Evolutionary conservation across 2,797 vertebrate genomes (phyloP).

Genomic region (Meriones psammophilus): DNA sequence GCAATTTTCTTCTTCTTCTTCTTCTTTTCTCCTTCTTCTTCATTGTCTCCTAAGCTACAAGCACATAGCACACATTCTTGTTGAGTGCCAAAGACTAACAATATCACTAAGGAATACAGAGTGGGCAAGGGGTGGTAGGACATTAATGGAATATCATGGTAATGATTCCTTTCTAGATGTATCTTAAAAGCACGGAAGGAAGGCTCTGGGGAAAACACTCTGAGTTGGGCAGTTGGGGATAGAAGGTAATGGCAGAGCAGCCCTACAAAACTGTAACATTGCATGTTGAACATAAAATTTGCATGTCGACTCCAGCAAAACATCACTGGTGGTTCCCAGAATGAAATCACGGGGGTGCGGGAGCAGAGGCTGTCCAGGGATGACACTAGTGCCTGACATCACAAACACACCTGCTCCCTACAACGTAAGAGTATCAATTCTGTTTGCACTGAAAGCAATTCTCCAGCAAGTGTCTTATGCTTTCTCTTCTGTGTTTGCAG

Average conservation of each 20-base stretch:
- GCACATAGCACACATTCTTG: neutral
- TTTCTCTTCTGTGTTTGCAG: neutral
- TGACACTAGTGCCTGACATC: neutral
- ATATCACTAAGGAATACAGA: no score
- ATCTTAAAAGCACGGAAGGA: neutral
- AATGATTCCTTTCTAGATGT: neutral
- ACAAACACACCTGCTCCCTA: neutral
- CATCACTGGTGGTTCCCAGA: neutral
- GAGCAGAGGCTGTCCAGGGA: neutral
- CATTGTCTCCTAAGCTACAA: neutral
- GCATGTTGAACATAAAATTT: neutral
- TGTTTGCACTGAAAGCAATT: neutral
- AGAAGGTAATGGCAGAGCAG: neutral
- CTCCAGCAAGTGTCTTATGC: neutral
- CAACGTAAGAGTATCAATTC: neutral
- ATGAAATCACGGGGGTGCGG: neutral
- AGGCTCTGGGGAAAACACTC: neutral
- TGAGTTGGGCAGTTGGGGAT: neutral
- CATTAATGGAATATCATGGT: neutral
- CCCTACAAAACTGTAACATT: neutral
- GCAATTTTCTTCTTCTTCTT: neutral
- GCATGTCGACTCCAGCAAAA: neutral
- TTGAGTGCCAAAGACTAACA: neutral
- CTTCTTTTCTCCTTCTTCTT: neutral
- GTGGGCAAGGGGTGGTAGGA: neutral